Evolutionary conservation across 2,797 vertebrate species (phyloP).

Genomic region (Urocyon cinereoargenteus): DNA sequence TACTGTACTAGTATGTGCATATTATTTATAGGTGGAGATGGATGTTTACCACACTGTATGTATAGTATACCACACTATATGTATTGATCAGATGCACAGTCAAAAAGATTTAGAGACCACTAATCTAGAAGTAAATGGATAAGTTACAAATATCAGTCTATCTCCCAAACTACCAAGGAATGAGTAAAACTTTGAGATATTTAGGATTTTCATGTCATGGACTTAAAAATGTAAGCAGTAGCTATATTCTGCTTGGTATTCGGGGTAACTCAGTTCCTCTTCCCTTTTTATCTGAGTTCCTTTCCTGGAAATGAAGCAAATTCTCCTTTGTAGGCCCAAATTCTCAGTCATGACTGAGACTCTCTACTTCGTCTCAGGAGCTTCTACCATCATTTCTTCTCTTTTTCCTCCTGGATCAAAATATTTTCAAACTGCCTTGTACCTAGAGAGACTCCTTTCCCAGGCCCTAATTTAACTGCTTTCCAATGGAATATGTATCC

Average conservation of each 20-base stretch:
- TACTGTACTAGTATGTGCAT: background rate
- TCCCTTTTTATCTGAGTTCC: background rate
- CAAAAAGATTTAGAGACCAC: background rate
- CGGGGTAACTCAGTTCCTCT: background rate
- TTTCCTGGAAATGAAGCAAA: background rate
- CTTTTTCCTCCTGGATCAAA: background rate
- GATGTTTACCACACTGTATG: background rate
- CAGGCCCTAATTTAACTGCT: background rate
- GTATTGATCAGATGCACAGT: background rate
- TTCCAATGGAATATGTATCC: background rate
- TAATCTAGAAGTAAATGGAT: background rate
- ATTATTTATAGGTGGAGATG: background rate
- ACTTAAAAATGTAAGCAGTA: background rate
- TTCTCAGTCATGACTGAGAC: background rate
- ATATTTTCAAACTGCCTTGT: background rate
- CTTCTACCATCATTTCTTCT: background rate
- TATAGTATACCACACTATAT: background rate
- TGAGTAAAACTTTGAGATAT: background rate
- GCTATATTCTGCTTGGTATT: background rate
- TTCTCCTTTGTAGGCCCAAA: background rate
- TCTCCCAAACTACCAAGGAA: background rate
- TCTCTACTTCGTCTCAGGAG: background rate
- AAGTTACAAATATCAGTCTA: background rate
- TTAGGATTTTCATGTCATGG: background rate
- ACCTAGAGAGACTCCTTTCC: background rate